Conservation (phyloP, 2,888 invertebrate species). For the Cantharis rustica region DNA sequence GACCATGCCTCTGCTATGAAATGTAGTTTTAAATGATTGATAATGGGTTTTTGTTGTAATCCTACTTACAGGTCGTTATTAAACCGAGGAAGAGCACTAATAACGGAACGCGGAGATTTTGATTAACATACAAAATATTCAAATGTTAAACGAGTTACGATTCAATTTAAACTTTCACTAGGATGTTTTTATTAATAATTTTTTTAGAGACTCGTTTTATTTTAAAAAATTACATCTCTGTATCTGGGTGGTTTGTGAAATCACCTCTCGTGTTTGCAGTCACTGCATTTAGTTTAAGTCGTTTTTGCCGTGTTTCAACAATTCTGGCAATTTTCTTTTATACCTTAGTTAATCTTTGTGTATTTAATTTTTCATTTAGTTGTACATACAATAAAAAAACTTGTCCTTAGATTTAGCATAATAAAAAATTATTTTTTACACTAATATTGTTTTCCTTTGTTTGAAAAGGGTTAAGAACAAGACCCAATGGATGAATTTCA, state of each 20-base stretch:
- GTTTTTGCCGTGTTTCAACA: neutral
- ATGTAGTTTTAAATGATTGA: conserved; percentile 29
- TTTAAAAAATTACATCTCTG: neutral
- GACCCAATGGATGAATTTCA: conserved; percentile 79
- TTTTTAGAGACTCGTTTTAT: neutral
- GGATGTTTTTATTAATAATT: neutral
- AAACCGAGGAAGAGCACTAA: conserved; percentile 33
- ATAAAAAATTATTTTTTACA: conserved; percentile 52
- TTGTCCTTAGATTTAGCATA: conserved; percentile 40
- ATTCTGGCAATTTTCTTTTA: conserved; percentile 2
- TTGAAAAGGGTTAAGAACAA: conserved; percentile 83
- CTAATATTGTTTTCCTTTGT: conserved; percentile 78
- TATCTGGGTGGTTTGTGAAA: neutral
- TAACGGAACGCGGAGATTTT: neutral
- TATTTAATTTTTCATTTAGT: conserved; percentile 17
- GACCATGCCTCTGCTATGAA: conserved; percentile 7
- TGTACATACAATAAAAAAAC: conserved; percentile 18
- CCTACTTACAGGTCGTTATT: conserved; percentile 56
- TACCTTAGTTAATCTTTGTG: conserved; percentile 9
- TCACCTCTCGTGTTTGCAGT: neutral
- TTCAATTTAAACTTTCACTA: neutral
- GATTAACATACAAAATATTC: neutral
- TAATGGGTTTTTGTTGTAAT: conserved; percentile 45
- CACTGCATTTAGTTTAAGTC: neutral
- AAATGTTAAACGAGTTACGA: neutral